Evolutionary conservation across 2,113 vertebrate species (phyloP), one percentile per base, ranked within the genome.

Genomic region (Peromyscus polionotus): DNA sequence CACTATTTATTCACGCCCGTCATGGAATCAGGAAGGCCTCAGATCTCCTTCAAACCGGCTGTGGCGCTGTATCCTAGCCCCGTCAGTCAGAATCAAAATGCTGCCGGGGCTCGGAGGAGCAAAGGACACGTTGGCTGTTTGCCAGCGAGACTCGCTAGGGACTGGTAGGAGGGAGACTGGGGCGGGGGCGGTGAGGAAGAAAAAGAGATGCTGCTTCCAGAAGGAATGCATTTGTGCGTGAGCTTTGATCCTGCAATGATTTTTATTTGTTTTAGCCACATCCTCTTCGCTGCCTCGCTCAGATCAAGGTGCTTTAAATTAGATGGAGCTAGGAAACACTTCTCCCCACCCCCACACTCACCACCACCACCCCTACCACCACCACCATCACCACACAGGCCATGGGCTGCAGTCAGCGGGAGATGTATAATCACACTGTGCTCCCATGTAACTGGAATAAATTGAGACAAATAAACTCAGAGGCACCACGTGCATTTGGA

Each of bases 261-360:
- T 99, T 99, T 99, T 98, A 99, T 99, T 99, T 99, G 99, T 98
- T 87, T 99, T 98, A 98, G 99, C 99, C 99, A 99, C 99, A 99
- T 99, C 99, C 99, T 99, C 98, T 98, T 98, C 93, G 97, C 98
- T 90, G 97, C 98, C 94, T 97, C 98, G 98, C 99, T 99, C 98
- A 87, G 98, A 98, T 95, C 98, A 99, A 99, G 98, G 99, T 99
- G 99, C 99, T 99, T 99, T 99, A 98, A 99, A 99, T 99, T 99
- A 99, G 98, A 96, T 90, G 95, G 91, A 93, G 89, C 93, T 98
- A 88, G 97, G 96, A 95, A 95, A 73, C 28, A 19, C 85, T 81
- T 17, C 39, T 9, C 22, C 63, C 8, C 39, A 24, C 92, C 80
- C 94, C 91, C 75, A 36, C 1, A 8, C 28, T 87, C 63, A 19